Base-by-base conservation (phyloP, 2,113 vertebrate species). In the Cottus gobio region DNA sequence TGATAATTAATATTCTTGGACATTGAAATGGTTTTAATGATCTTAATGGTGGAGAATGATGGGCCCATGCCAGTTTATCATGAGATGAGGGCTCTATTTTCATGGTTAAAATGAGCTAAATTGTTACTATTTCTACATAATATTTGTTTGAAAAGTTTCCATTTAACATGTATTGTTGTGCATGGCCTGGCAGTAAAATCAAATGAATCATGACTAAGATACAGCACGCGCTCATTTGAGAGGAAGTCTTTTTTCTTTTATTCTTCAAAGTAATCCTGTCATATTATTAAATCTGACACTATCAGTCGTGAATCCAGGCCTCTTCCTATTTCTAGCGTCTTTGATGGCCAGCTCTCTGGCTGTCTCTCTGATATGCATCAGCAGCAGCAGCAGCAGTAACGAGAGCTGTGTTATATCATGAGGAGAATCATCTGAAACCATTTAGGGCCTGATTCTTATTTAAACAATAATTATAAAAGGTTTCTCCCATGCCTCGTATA, bases 221-320 rank as follows among this genome's bases (percentile, higher is more conserved):
- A 75, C 30, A 16, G 28, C 60, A 18, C 71, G 36, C 30, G 22
- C 62, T 76, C 69, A 72, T 71, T 15, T 79, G 46, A 82, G 46
- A 72, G n/a, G 56, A 80, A 64, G 36, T 50, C 31, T 70, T 67
- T 30, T 70, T 57, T 56, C 62, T 61, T 71, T 70, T 80, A 44
- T 64, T 69, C 54, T 84, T 85, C 75, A 57, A 77, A 83, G 61
- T 74, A 69, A 82, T 71, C 71, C 63, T 80, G 77, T 90, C 75
- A 68, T 73, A 73, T 90, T 87, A 91, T 89, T 91, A 79, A 81
- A 90, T 86, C 60, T 92, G 87, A 91, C 87, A 87, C 37, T 83
- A 80, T 91, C 89, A 82, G 84, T 79, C 67, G 77, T 77, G 80
- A 91, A 77, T 85, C 84, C 92, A 89, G 88, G 75, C 88, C 92